Base-by-base conservation (phyloP, 2,888 invertebrate species). In the Ligdia adustata region DNA sequence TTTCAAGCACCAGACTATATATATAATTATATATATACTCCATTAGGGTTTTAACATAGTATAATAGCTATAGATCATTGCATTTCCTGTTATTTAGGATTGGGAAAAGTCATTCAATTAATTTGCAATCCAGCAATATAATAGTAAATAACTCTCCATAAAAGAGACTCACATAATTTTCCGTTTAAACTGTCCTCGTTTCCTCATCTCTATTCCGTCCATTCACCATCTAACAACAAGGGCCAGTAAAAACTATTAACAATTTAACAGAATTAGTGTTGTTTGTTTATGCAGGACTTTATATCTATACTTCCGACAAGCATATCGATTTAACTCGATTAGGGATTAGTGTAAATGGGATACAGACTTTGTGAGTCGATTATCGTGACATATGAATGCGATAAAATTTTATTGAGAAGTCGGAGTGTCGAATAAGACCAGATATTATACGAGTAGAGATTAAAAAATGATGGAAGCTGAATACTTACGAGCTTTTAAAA, bases 161-260 rank as follows among this genome's bases (percentile, higher is more conserved):
- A n/a, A n/a, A n/a, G n/a, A n/a, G n/a, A n/a, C n/a, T n/a, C n/a
- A n/a, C n/a, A n/a, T 4, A 16, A 18, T n/a, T 13, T 20, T 11
- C 12, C 1, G 37, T 9, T 22, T 37, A 32, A 6, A 12, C 37
- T 4, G 27, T 48, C 42, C 38, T 41, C 15, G 11, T 32, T 48
- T 32, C 28, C 41, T 38, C 31, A 34, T 39, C 31, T 37, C 6
- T 20, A 13, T 22, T 45, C 45, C 33, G 14, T 9, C 38, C 27
- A 27, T 24, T 31, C 37, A 40, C 50, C 43, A n/a, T 42, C 43
- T 51, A 44, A 40, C 15, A 12, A 27, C 58, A 68, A 69, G 63
- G 61, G 62, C 57, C 65, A 64, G 65, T 75, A 66, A 73, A 76
- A 79, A 76, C 73, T 72, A 73, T 72, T 73, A 75, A 72, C 60